Evolutionary conservation across 1,140 invertebrate species (phyloP), one percentile per base, ranked within the genome.

Genomic region (Orius insidiosus): DNA sequence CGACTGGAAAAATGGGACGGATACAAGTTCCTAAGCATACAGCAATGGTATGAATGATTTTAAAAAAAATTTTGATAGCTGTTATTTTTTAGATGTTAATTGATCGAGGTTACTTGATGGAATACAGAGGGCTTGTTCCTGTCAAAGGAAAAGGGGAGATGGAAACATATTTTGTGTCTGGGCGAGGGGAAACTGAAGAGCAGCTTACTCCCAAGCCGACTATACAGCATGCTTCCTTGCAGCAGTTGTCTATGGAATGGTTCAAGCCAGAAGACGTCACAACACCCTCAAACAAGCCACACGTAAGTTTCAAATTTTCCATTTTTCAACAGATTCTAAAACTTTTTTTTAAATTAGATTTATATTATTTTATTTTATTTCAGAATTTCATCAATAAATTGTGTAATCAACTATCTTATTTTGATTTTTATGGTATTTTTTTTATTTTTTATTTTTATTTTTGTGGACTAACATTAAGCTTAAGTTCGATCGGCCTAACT

Each of bases 141-240:
- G 89, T 96, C 1, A 95, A 95, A 62, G 90, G 89, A 11, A 95
- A 95, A 65, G 90, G 90, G 1, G 75, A 80, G 46, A 94, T 96
- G 90, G 83, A 87, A 59, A 95, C 90, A 1, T 93, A 82, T 62
- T 93, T 86, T 62, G 81, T 95, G 18, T 58, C 76, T 13, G 82
- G 76, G 18, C 70, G 72, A 49, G 53, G 62, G 50, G 64, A 52
- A 51, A 61, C 53, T 50, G 67, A 63, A 59, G 66, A 58, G 54
- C 68, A 53, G 6, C 63, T 65, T 30, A 68, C 76, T 51, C 66
- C 68, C 13, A 65, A 78, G 1, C 76, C 81, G 53, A 72, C 76
- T 1, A 78, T 75, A 51, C 76, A 75, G 53, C 79, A 82, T 54
- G 80, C 78, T 52, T 78, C 74, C 70, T 90, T 40, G 83, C 84